Evolutionary conservation across 1,140 invertebrate genomes (phyloP).

Genomic region (Rhagoletis pomonella): DNA sequence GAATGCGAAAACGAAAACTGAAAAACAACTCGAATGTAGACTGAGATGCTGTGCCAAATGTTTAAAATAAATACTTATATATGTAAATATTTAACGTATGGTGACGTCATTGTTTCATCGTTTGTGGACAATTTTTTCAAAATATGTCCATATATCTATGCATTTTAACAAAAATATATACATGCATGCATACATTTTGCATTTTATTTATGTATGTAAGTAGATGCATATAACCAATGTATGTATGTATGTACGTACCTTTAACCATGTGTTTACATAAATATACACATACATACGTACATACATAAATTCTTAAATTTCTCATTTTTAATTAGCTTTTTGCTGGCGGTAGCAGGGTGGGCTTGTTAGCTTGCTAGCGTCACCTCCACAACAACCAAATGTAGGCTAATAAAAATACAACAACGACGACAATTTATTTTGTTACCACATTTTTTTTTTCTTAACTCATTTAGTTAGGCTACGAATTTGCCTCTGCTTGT

Average conservation of each 20-base stretch:
- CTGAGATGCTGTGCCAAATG: background rate
- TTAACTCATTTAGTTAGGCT: no score
- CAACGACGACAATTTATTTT: no score
- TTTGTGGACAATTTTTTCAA: background rate
- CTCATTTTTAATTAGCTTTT: background rate
- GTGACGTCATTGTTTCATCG: background rate
- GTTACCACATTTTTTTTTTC: no score
- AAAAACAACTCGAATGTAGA: background rate
- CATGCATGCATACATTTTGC: background rate
- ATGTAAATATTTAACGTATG: background rate
- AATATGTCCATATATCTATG: background rate
- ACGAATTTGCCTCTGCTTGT: no score
- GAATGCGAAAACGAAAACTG: background rate
- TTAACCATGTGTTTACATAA: background rate
- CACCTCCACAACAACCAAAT: background rate
- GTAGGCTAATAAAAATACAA: background rate
- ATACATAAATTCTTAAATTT: background rate
- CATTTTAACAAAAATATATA: background rate
- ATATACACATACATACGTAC: background rate
- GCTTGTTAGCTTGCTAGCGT: constrained; percentile 2
- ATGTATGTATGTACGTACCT: no score
- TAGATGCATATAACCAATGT: background rate
- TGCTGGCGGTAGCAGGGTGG: background rate
- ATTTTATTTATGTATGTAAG: background rate
- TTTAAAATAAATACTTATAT: background rate